Percentiles rank a stretch among this genome's conserved stretches.
phyloP scores from a whole-genome alignment of 2,888 invertebrate genomes.

The Acleris emargana region DNA sequence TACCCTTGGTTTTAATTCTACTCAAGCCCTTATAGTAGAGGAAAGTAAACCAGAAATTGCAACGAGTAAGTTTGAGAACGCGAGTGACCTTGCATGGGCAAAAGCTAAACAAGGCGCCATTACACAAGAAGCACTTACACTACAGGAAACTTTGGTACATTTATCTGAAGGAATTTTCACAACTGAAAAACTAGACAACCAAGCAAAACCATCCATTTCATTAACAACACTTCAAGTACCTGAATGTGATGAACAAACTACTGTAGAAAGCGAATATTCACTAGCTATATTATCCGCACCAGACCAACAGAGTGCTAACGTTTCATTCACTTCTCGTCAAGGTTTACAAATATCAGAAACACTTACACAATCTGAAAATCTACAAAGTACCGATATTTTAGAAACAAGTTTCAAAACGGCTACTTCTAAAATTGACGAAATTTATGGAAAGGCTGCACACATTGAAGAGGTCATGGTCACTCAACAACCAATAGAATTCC shows the following conservation, averaged over 20 bases:
- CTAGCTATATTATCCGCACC: conserved; percentile 65
- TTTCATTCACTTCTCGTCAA: conserved; percentile 71
- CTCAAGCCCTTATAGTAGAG: conserved; percentile 77
- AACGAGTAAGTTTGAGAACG: conserved; percentile 61
- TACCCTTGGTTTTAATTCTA: conserved; percentile 58
- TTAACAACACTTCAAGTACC: conserved; percentile 82
- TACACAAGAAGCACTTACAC: conserved; percentile 83
- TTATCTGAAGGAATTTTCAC: conserved; percentile 68
- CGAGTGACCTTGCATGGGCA: conserved; percentile 50
- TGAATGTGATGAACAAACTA: conserved; percentile 80
- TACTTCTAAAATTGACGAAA: conserved; percentile 60
- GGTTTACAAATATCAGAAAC: conserved; percentile 83
- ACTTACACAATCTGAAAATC: conserved; percentile 80
- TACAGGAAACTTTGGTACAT: conserved; percentile 81
- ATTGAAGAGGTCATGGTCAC: conserved; percentile 65
- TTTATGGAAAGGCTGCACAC: conserved; percentile 71
- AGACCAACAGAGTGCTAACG: conserved; percentile 67
- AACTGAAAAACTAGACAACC: conserved; percentile 48
- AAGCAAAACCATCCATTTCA: conserved; percentile 69
- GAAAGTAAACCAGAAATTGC: conserved; percentile 77
- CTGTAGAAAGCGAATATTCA: conserved; percentile 84
- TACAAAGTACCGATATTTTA: conserved; percentile 62
- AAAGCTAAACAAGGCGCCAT: conserved; percentile 67
- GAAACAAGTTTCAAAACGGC: conserved; percentile 65
- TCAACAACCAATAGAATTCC: conserved; percentile 60